Base-by-base conservation (phyloP, 2,888 invertebrate species). In the Sphecodes monilicornis region DNA sequence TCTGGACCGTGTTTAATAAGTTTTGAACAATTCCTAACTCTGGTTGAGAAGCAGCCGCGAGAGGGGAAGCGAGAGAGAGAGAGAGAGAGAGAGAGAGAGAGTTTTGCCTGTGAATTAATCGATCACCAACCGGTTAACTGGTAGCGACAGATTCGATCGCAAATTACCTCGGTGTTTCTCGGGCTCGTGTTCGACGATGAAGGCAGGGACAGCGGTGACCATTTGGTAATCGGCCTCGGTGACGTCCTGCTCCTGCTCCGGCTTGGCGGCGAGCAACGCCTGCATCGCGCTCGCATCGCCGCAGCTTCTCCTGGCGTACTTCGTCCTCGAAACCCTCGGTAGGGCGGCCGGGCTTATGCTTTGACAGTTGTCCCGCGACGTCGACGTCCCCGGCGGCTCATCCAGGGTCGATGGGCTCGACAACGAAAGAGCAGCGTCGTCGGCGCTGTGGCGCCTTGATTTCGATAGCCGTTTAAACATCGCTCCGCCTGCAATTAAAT, bases 201-300 rank as follows among this genome's bases (percentile, higher is more conserved):
- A 96, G 91, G 97, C 97, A 84, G 97, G 97, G 90, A 97, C 96
- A 88, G 97, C 97, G 90, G 97, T 97, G 93, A 97, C 97, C 93
- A 97, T 96, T 93, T 97, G 96, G 95, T 97, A 97, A 94, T 97
- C 97, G 75, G 95, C 89, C 85, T 94, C 94, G 83, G 83, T 86
- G 73, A 82, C 89, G 70, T 89, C 87, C 78, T 90, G 88, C 74
- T 88, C 89, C 79, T 89, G 87, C 43, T 88, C 88, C 54, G 90
- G 91, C 26, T 91, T 90, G n/a, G 76, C 75, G 29, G 88, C 82
- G 36, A 91, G 83, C 41, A 92, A 78, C 32, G 91, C 86, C 18
- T 91, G 93, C 88, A 92, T 91, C 39, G 90, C 88, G 83, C 92
- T 90, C 1, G 92, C 93, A 83, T 94, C 94, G 60, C 93, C 93